Conservation (phyloP, 2,888 invertebrate genomes). For the Steinernema hermaphroditum region DNA sequence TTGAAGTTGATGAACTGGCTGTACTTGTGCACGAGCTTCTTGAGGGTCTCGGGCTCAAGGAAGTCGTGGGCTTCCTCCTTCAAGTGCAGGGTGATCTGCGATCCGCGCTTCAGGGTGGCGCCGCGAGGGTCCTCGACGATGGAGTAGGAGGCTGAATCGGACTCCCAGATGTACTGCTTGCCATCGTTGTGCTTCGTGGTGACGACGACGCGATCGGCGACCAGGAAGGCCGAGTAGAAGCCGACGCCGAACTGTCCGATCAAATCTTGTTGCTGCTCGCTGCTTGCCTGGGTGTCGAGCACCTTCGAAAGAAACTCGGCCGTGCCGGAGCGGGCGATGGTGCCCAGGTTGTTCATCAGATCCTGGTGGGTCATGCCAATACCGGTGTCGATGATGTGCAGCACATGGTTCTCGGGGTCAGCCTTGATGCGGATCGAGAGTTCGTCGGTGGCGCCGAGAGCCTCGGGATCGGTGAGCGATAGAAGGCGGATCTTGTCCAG, state of each 20-base stretch:
- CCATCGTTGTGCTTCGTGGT: slow-evolving; percentile 92
- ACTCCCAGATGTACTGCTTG: slow-evolving; percentile 95
- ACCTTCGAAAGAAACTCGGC: slow-evolving; percentile 65
- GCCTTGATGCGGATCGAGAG: slow-evolving; percentile 86
- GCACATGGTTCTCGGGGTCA: slow-evolving; percentile 85
- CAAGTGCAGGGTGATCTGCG: slow-evolving; percentile 78
- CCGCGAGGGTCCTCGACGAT: slow-evolving; percentile 89
- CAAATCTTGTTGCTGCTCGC: slow-evolving; percentile 75
- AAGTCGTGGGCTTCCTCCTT: slow-evolving; percentile 97
- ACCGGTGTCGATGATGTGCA: slow-evolving; percentile 94
- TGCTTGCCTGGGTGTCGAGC: slow-evolving; percentile 58
- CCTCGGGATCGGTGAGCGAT: slow-evolving; percentile 82
- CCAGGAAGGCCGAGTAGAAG: no score
- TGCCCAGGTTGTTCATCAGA: slow-evolving; percentile 91
- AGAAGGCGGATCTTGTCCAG: slow-evolving; percentile 93
- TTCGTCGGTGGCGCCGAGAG: slow-evolving; percentile 80
- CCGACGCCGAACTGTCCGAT: no score
- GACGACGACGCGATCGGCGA: slow-evolving; percentile 92
- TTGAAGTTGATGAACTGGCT: slow-evolving; percentile 99
- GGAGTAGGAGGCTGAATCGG: slow-evolving; percentile 85
- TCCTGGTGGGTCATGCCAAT: slow-evolving; percentile 95
- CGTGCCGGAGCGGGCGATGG: slow-evolving; percentile 76
- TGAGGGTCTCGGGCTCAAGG: slow-evolving; percentile 86
- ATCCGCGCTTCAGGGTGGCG: slow-evolving; percentile 84
- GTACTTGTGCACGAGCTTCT: slow-evolving; percentile 90